phyloP scores from a whole-genome alignment of 1,140 invertebrate species.

The Lucilia cuprina region DNA sequence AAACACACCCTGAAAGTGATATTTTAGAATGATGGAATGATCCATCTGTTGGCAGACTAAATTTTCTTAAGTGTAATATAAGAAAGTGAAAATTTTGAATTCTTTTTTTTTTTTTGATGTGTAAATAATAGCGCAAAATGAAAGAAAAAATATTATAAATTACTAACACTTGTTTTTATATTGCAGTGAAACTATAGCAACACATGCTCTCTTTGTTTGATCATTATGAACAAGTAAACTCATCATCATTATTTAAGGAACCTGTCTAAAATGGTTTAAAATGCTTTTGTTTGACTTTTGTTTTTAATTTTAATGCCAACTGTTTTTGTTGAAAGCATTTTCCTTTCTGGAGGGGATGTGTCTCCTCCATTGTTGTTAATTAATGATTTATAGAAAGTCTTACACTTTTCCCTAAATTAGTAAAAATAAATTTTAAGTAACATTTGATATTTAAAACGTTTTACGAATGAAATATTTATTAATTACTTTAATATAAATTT shows the following conservation, averaged over 20 bases:
- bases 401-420: background rate
- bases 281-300: background rate
- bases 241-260: background rate
- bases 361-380: background rate
- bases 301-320: constrained; percentile 6
- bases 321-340: constrained; percentile 29
- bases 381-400: background rate
- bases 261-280: background rate
- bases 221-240: background rate
- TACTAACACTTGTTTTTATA: constrained; percentile 8
- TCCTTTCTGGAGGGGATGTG: background rate
- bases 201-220: background rate
- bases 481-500: background rate
- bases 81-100: constrained; percentile 4
- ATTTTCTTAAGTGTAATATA: background rate
- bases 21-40: background rate
- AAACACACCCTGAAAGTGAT: background rate
- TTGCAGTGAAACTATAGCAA: background rate
- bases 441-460: background rate
- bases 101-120: no score
- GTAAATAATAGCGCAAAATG: background rate
- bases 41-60: constrained; percentile 6
- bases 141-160: constrained; percentile 21
- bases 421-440: constrained; percentile 15
- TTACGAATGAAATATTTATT: background rate